Evolutionary conservation across 92 coral and sea anemone genomes (phyloP).

Genomic region (Palythoa heliodiscus): DNA sequence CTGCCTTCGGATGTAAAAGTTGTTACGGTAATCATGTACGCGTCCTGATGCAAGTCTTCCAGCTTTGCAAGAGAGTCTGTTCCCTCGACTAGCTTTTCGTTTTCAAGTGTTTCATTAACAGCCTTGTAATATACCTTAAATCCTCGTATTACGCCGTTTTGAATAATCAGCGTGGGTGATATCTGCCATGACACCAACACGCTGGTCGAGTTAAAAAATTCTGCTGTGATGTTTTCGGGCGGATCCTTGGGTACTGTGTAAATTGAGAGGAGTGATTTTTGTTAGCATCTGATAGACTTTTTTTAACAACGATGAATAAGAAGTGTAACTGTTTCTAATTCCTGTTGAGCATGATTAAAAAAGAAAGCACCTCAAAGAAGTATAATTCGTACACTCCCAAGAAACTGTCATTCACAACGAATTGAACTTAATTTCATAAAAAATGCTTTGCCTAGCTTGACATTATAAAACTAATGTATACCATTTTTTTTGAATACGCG

Average conservation of each 20-base stretch:
- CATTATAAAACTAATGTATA: too few relatives aligned
- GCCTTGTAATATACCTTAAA: slow-evolving; percentile 5
- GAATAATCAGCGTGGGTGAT: neutral
- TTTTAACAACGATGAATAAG: too few relatives aligned
- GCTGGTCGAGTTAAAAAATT: slow-evolving; percentile 7
- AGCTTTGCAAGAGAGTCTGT: slow-evolving; percentile 4
- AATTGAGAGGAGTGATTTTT: neutral
- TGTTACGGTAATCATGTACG: slow-evolving; percentile 17
- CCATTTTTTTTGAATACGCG: too few relatives aligned
- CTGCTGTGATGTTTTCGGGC: slow-evolving; percentile 13
- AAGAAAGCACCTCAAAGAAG: too few relatives aligned
- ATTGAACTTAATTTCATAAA: too few relatives aligned
- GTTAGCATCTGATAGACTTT: neutral
- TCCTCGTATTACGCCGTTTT: slow-evolving; percentile 1
- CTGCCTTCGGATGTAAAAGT: neutral
- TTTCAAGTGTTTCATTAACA: neutral
- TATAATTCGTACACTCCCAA: too few relatives aligned
- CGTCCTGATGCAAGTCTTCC: neutral
- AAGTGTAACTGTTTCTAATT: too few relatives aligned
- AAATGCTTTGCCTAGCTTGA: too few relatives aligned
- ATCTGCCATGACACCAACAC: slow-evolving; percentile 4
- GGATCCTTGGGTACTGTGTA: neutral
- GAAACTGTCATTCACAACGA: too few relatives aligned
- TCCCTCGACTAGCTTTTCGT: neutral
- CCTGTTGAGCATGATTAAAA: too few relatives aligned